These are phyloP conservation scores for Venusia cambrica DNA, from an alignment of 2,888 invertebrate species.

Conservation along the genomic window DNA sequence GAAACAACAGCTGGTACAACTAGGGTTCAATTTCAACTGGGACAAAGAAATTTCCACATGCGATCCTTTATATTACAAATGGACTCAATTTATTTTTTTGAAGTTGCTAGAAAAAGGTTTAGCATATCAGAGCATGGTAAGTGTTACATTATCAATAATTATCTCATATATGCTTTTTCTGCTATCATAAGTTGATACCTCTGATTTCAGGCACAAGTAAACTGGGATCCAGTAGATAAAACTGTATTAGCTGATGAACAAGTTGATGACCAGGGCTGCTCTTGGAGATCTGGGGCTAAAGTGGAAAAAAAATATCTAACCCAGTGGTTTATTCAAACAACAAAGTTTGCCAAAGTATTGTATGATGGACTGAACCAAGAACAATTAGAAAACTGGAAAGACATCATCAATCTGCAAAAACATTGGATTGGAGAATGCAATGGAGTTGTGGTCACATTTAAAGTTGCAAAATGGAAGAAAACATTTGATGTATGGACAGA, in stretches of 20 bases:
- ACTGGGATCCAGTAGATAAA: conserved; percentile 99
- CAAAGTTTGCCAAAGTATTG: conserved; percentile 87
- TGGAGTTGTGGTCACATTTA: conserved; percentile 87
- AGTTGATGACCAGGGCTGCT: conserved; percentile 93
- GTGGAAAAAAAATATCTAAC: conserved; percentile 93
- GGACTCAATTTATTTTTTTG: conserved; percentile 98
- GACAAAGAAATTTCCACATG: conserved; percentile 93
- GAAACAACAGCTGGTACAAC: conserved; percentile 87
- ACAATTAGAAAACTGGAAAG: conserved; percentile 88
- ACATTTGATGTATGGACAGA: conserved; percentile 86
- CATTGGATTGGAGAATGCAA: conserved; percentile 95
- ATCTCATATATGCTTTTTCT: not conserved
- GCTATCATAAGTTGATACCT: not conserved
- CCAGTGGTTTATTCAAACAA: conserved; percentile 98
- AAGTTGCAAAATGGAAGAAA: conserved; percentile 58
- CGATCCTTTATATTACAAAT: conserved; percentile 92
- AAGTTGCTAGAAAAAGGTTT: conserved; percentile 92
- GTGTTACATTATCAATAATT: no score
- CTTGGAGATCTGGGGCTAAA: conserved; percentile 98
- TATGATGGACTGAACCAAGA: conserved; percentile 86
- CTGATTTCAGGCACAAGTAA: conserved; percentile 87
- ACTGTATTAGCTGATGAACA: conserved; percentile 99
- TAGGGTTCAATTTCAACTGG: conserved; percentile 97
- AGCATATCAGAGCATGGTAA: conserved; percentile 91
- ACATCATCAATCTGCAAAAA: conserved; percentile 90